A percentile compares a stretch with the other conserved stretches of the same genome.
Conservation (phyloP, 2,113 vertebrate species). For the Pseudolaguvia tuberculata region DNA sequence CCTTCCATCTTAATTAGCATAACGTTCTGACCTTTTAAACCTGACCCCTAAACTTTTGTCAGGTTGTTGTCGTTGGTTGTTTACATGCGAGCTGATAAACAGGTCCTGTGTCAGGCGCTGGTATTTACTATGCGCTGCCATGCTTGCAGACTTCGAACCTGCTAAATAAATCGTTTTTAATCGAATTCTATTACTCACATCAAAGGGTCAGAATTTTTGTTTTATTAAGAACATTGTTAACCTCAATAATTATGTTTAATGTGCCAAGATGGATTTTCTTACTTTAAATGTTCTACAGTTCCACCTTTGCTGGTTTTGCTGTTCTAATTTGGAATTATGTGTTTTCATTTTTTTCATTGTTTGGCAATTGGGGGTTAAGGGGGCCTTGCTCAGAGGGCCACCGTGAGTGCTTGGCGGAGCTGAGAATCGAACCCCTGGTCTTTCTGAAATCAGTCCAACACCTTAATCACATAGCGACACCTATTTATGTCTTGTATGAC, state of each 20-base stretch:
- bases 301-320: too few relatives aligned
- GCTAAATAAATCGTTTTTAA: conserved; percentile 59
- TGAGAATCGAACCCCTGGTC: too few relatives aligned
- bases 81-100: conserved; percentile 41
- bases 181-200: conserved; percentile 53
- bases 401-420: too few relatives aligned
- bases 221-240: conserved; percentile 57
- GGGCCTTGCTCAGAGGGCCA: too few relatives aligned
- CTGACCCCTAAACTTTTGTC: conserved; percentile 19
- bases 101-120: conserved; percentile 41
- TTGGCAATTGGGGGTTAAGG: too few relatives aligned
- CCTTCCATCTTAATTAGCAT: conserved; percentile 15
- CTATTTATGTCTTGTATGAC: too few relatives aligned
- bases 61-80: conserved; percentile 40
- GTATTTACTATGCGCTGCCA: conserved; percentile 57
- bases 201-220: conserved; percentile 47
- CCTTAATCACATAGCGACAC: too few relatives aligned
- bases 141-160: conserved; percentile 48
- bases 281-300: background rate
- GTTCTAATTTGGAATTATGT: too few relatives aligned
- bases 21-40: conserved; percentile 10
- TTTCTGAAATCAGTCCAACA: too few relatives aligned
- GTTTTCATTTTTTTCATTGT: too few relatives aligned
- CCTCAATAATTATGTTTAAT: conserved; percentile 58
- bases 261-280: conserved; percentile 1